Evolutionary conservation across 2,888 invertebrate genomes (phyloP), one percentile per base, ranked within the genome.

Genomic region (Empis stercorea): DNA sequence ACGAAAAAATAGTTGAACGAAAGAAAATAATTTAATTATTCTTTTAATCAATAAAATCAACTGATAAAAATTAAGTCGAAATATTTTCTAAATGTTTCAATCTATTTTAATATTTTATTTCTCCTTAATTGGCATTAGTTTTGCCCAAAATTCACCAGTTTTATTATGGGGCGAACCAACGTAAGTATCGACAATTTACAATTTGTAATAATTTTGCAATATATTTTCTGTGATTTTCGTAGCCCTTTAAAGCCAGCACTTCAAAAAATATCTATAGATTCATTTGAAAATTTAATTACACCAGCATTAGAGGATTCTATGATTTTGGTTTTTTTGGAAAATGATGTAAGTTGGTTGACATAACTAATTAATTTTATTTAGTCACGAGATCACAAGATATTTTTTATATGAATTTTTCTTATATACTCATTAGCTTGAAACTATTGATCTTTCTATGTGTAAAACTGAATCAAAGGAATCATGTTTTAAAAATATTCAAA

Each of bases 101-200:
- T 27, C 23, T 4, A 6, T 27, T 27, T 27, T 27, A 27, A 27
- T 27, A 6, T 27, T 27, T 7, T 27, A 9, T 4, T 7, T 27
- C 2, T 27, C 23, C 2, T 27, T 27, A 27, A 27, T 27, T 27
- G 23, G 23, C 7, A 27, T 27, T 27, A 27, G 9, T 9, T 27
- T 6, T 27, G 23, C 23, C 9, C 23, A 27, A 27, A 67, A 71
- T 52, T 75, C 78, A 36, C 80, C 80, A 52, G 77, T 77, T 42
- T 71, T 74, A 53, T 55, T 80, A 50, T 80, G 78, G 78, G 77
- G 74, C 30, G 57, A 57, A 50, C 54, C 59, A 56, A 65, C 63
- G 67, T 67, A 58, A 51, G 63, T 59, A 41, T 4, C 14, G n/a
- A 39, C 43, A 42, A 30, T 38, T 34, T 23, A 14, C 14, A 36